Percentiles rank a stretch among this genome's conserved stretches.
phyloP scores from a whole-genome alignment of 1,140 invertebrate species.

The Philotrypesis tridentata region DNA sequence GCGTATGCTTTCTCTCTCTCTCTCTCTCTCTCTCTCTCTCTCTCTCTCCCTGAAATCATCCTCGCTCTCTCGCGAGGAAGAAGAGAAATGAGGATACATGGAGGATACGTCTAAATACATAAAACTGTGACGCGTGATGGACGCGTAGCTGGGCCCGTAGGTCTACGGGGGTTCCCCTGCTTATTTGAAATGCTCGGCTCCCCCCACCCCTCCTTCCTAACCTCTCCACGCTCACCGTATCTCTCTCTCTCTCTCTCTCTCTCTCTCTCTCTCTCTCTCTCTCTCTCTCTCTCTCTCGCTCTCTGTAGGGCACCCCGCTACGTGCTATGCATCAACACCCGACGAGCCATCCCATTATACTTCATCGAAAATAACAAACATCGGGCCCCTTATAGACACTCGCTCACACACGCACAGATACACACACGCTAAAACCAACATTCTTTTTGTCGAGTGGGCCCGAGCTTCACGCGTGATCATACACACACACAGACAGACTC shows the following conservation, averaged over 20 bases:
- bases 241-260: no score
- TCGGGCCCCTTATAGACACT: conserved; percentile 43
- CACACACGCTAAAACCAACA: conserved; percentile 67
- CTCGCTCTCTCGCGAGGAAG: conserved; percentile 19
- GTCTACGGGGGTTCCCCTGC: conserved; percentile 66
- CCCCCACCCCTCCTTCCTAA: conserved; percentile 46
- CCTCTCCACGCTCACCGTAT: no score
- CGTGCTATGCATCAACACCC: conserved; percentile 72
- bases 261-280: conserved; percentile 2
- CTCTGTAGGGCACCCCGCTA: conserved; percentile 67
- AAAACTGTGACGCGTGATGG: conserved; percentile 69
- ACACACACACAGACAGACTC: no score
- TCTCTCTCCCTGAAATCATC: not conserved
- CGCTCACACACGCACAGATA: not conserved
- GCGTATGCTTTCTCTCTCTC: no score
- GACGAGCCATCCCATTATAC: conserved; percentile 62
- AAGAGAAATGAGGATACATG: conserved; percentile 58
- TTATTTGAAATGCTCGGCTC: conserved; percentile 18
- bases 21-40: no score
- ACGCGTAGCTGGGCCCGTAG: conserved; percentile 64
- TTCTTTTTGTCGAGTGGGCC: conserved; percentile 65
- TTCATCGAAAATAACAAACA: conserved; percentile 72
- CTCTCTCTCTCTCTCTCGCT: not conserved
- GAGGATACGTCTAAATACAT: conserved; percentile 71
- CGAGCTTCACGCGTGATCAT: no score